Base-by-base conservation (phyloP, 2,797 vertebrate species). In the Platyrinchus mystaceus region DNA sequence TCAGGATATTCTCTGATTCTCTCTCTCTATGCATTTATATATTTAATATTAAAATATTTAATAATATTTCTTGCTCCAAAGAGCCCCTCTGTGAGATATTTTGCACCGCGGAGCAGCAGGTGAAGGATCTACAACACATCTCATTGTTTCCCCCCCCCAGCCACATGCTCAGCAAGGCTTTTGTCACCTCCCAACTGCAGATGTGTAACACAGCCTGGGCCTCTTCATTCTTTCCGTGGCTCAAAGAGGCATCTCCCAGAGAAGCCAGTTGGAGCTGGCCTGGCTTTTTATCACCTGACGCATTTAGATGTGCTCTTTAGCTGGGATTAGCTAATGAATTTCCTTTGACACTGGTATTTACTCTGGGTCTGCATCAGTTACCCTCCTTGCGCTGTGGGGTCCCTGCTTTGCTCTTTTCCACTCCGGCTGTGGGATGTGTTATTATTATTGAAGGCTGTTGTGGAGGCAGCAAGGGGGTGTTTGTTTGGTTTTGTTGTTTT, bases 251-350 rank as follows among this genome's bases (percentile, higher is more conserved):
- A 66, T 50, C 89, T 82, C 81, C 44, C 55, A 46, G 81, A 50
- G 87, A n/a, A 79, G 81, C 87, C 12, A 6, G 79, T 68, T 78
- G 46, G 84, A 91, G 85, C 89, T 73, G 90, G 94, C 34, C 39
- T 5, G 37, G 52, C 64, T 69, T 64, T 89, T 84, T 82, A 76
- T 23, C 82, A 67, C 75, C 75, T 87, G 92, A 87, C 95, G 76
- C 84, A 68, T 95, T 93, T 88, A 91, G 89, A 88, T 60, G 28
- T 56, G 94, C 84, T 95, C 96, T 92, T 84, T 86, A 84, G 92
- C 86, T 76, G 37, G 88, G 91, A 66, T 89, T 52, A 93, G 76
- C 37, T 87, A 71, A 52, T 47, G 89, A 87, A 90, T 93, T 92
- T 63, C 73, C 89, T 70, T 80, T 81, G 78, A 19, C 80, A 39